Conservation (phyloP, 2,797 vertebrate genomes). For the Neolamprologus multifasciatus region DNA sequence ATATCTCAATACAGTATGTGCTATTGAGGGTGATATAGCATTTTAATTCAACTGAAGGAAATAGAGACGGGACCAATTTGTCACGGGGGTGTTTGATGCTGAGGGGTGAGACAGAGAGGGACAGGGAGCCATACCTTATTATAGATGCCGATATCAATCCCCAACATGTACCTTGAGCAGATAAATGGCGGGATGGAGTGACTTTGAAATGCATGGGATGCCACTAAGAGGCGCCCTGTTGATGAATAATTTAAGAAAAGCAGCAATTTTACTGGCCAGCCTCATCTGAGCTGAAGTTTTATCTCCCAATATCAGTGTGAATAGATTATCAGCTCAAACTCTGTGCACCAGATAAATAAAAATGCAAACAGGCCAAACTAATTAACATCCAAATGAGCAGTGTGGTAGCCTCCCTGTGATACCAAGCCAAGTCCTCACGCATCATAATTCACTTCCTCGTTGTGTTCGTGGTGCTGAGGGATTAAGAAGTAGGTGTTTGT, state of each 20-base stretch:
- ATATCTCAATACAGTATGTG: slow-evolving; percentile 29
- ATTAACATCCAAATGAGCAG: slow-evolving; percentile 64
- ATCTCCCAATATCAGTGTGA: slow-evolving; percentile 45
- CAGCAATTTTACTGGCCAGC: slow-evolving; percentile 15
- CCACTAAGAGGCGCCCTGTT: slow-evolving; percentile 20
- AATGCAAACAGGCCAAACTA: slow-evolving; percentile 65
- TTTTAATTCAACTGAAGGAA: slow-evolving; percentile 45
- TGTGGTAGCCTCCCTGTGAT: slow-evolving; percentile 49
- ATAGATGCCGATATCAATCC: slow-evolving; percentile 19
- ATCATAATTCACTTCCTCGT: slow-evolving; percentile 49
- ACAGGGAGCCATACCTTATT: background rate
- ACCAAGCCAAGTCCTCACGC: slow-evolving; percentile 52
- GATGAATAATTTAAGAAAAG: slow-evolving; percentile 61
- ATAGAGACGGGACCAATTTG: background rate
- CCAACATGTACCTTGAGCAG: slow-evolving; percentile 16
- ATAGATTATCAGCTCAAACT: slow-evolving; percentile 58
- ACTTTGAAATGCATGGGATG: slow-evolving; percentile 59
- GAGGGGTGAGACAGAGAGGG: background rate
- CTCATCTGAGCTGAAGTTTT: slow-evolving; percentile 35
- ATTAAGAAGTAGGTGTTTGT: slow-evolving; percentile 35
- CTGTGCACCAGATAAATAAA: slow-evolving; percentile 41
- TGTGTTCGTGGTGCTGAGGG: slow-evolving; percentile 28
- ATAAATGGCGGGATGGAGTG: slow-evolving; percentile 42
- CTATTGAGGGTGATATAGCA: slow-evolving; percentile 27
- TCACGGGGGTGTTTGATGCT: slow-evolving; percentile 24